Percentiles rank a stretch among this genome's conserved stretches.
Conservation (phyloP, 2,113 vertebrate species). For the Ictalurus furcatus region DNA sequence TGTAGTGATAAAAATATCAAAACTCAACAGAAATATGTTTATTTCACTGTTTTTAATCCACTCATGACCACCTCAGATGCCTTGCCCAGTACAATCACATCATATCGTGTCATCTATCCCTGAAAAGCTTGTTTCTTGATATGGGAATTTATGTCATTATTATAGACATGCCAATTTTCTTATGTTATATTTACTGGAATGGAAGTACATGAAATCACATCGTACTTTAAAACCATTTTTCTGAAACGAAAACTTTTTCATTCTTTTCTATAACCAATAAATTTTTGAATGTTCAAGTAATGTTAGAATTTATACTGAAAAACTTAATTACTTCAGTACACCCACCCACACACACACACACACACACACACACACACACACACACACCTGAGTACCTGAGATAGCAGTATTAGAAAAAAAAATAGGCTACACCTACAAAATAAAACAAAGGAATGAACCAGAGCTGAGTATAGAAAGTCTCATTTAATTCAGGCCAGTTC, state of each 20-base stretch:
- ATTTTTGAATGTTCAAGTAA: not conserved
- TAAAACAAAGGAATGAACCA: conserved; percentile 11
- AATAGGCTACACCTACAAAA: not conserved
- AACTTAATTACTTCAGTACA: not conserved
- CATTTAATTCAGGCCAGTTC: not conserved
- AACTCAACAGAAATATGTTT: too few relatives aligned
- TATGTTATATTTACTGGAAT: not conserved
- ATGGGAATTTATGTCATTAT: too few relatives aligned
- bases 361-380: not conserved
- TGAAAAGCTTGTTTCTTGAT: not conserved
- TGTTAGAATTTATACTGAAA: not conserved
- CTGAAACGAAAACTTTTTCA: too few relatives aligned
- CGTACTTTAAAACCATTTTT: not conserved
- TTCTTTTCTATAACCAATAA: not conserved
- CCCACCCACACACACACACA: not conserved
- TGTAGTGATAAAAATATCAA: too few relatives aligned
- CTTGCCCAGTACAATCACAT: too few relatives aligned
- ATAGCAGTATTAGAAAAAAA: conserved; percentile 17
- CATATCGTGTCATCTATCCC: too few relatives aligned
- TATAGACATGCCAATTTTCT: not conserved
- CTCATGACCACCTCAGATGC: not conserved
- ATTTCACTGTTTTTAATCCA: not conserved
- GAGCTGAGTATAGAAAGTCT: not conserved
- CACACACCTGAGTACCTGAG: conserved; percentile 1
- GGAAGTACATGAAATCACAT: not conserved